Base-by-base conservation (phyloP, 1,140 invertebrate genomes). In the Anadara kagoshimensis region DNA sequence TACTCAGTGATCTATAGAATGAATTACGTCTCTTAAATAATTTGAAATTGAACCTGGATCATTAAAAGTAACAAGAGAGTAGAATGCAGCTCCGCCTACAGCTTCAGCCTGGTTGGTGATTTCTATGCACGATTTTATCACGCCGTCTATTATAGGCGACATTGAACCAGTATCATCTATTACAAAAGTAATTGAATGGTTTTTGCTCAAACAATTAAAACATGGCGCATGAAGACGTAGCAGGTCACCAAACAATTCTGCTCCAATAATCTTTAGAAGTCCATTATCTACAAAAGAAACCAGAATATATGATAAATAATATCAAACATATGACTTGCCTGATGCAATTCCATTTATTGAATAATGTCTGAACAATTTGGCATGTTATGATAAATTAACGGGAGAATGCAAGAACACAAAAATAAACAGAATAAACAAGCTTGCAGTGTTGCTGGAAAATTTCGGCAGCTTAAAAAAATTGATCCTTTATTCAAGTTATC, bases 161-260 rank as follows among this genome's bases (percentile, higher is more conserved):
- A 78, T 78, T 11, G 76, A 78, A 36, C 68, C 62, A 11, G 76
- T 70, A 29, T 56, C 68, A 47, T 78, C 76, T 43, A 78, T 78
- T 45, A 78, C 76, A 43, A 65, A 68, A 24, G 61, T 36, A 67
- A 74, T 16, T n/a, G 68, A 54, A 16, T 71, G 18, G 24, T 53
- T 20, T 16, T 59, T 22, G 51, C 67, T 36, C 47, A 53, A 26
- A 24, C 70, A 73, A 47, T 73, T 63, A 24, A 65, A 44, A 51
- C 70, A 73, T 14, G 22, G 20, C 0, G 43, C 44, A 12, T 63
- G 70, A 7, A 36, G 29, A 36, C 7, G 2, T 3, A 36, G 29
- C 7, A 36, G 29, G 7, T 36, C 29, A 3, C 29, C 29, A 36
- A 36, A 36, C 29, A 36, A 36, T 36, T 7, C 29, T 3, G 29